phyloP scores from a whole-genome alignment of 2,888 invertebrate genomes.

The Oasisia sp. region DNA sequence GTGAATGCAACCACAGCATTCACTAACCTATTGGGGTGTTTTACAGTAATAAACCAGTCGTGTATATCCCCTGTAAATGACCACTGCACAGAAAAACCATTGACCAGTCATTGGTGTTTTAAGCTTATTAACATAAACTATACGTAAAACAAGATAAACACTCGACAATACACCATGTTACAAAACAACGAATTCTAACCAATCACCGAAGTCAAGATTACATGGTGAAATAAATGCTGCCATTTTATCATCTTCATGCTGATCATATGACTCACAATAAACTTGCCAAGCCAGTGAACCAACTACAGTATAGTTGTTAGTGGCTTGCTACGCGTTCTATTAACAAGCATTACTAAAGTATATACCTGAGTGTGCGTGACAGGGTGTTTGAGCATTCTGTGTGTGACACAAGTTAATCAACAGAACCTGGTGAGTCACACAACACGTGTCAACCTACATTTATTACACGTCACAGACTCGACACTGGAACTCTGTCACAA shows the following conservation, averaged over 20 bases:
- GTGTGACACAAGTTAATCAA: not conserved
- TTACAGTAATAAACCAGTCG: not conserved
- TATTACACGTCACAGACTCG: not conserved
- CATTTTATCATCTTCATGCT: not conserved
- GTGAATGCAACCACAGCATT: not conserved
- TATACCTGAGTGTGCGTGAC: not conserved
- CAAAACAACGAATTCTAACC: not conserved
- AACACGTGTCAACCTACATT: not conserved
- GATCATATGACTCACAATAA: not conserved
- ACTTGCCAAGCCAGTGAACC: not conserved
- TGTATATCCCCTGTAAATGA: not conserved
- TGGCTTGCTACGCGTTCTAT: not conserved
- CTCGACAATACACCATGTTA: not conserved
- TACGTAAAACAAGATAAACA: not conserved
- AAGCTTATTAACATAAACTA: not conserved
- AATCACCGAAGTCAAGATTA: not conserved
- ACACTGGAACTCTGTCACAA: not conserved
- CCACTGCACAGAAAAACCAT: not conserved
- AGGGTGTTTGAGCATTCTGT: not conserved
- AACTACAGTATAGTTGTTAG: not conserved
- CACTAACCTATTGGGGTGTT: not conserved
- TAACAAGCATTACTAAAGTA: not conserved
- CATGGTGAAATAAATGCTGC: conserved; percentile 17
- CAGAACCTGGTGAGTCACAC: not conserved
- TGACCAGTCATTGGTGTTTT: not conserved